Percentiles rank a stretch among this genome's conserved stretches.
Conservation (phyloP, 2,113 vertebrate genomes). For the Aphelocoma coerulescens region DNA sequence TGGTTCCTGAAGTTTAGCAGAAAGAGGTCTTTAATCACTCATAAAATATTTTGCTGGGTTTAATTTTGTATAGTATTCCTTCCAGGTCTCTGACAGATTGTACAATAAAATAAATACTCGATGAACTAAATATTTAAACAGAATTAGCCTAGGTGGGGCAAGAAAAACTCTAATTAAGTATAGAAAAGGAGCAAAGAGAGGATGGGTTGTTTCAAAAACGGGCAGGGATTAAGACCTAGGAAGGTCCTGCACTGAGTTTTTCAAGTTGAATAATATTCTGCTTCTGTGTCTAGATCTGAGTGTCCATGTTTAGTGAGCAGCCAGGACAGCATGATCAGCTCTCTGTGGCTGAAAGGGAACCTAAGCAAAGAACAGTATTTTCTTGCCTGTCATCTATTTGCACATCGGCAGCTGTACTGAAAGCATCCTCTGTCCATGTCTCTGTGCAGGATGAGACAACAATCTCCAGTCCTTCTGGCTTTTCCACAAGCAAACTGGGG, state of each 20-base stretch:
- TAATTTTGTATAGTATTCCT: neutral
- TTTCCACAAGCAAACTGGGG: neutral
- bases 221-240: neutral
- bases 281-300: neutral
- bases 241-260: neutral
- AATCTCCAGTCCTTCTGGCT: neutral
- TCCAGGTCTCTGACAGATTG: neutral
- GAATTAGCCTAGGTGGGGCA: neutral
- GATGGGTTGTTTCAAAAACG: neutral
- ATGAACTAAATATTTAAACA: neutral
- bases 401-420: neutral
- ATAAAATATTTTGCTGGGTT: neutral
- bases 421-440: neutral
- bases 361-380: neutral
- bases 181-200: neutral
- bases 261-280: neutral
- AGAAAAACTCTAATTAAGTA: neutral
- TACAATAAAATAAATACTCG: neutral
- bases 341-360: neutral
- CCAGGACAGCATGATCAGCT: neutral
- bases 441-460: accelerated
- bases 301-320: neutral
- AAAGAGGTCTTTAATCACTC: neutral
- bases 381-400: neutral
- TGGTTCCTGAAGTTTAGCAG: neutral